Conservation (phyloP, 2,888 invertebrate species). For the Plutella xylostella region DNA sequence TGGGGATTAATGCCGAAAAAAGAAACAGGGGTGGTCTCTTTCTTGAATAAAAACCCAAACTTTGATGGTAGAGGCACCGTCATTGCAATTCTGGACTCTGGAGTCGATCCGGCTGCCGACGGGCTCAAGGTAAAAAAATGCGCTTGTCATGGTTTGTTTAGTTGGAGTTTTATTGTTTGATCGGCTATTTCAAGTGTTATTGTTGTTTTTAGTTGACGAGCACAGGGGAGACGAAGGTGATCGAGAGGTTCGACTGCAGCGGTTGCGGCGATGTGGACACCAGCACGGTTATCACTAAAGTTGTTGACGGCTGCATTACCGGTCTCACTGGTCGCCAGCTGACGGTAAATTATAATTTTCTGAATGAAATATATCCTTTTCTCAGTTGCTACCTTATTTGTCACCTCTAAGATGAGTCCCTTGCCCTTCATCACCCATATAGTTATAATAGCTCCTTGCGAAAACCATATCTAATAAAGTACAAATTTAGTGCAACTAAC, state of each 20-base stretch:
- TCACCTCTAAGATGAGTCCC: neutral
- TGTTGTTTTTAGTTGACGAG: constrained; percentile 77
- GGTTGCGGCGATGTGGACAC: constrained; percentile 98
- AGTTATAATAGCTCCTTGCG: neutral
- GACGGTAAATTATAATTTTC: constrained; percentile 72
- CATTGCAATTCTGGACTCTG: constrained; percentile 97
- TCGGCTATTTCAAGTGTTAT: constrained; percentile 22
- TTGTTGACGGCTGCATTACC: constrained; percentile 77
- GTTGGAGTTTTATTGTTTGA: constrained; percentile 17
- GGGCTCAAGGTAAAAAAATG: constrained; percentile 85
- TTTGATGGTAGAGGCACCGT: constrained; percentile 92
- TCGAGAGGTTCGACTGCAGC: constrained; percentile 95
- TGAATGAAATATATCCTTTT: neutral
- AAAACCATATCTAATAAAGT: neutral
- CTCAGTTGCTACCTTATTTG: neutral
- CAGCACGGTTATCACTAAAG: constrained; percentile 65
- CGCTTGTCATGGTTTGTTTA: constrained; percentile 57
- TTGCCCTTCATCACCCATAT: neutral
- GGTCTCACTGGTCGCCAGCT: constrained; percentile 91
- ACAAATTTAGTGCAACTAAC: no score
- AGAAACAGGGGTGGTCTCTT: constrained; percentile 91
- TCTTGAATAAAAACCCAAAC: constrained; percentile 87
- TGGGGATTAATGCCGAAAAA: constrained; percentile 92
- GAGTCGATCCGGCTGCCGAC: constrained; percentile 95
- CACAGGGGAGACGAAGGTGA: constrained; percentile 91